Evolutionary conservation across 2,888 invertebrate species (phyloP).

Genomic region (Cheilosia vulpina): DNA sequence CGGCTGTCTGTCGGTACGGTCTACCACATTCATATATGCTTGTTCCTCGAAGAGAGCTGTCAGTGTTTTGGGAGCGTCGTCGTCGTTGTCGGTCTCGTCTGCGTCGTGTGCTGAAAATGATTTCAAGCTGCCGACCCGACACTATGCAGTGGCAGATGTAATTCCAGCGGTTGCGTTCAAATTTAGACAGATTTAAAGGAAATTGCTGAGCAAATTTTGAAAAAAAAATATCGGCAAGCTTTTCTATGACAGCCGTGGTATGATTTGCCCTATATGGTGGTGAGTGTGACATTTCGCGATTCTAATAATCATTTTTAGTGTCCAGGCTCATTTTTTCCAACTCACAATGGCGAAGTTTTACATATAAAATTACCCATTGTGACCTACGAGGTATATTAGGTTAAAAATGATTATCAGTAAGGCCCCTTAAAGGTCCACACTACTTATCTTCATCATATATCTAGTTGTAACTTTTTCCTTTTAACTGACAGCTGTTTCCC

Average conservation of each 20-base stretch:
- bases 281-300: too few relatives aligned
- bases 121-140: conserved; percentile 57
- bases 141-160: conserved; percentile 34
- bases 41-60: conserved; percentile 52
- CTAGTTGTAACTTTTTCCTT: too few relatives aligned
- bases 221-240: conserved; percentile 38
- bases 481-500: too few relatives aligned
- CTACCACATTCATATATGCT: background rate
- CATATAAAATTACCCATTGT: too few relatives aligned
- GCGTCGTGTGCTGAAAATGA: conserved; percentile 71
- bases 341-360: too few relatives aligned
- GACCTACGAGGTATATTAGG: too few relatives aligned
- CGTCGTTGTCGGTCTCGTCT: conserved; percentile 12
- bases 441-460: too few relatives aligned
- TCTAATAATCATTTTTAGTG: too few relatives aligned
- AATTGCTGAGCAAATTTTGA: conserved; percentile 22
- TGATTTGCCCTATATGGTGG: background rate
- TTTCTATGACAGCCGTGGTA: background rate
- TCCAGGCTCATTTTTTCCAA: too few relatives aligned
- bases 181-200: conserved; percentile 19
- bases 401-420: too few relatives aligned
- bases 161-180: conserved; percentile 30
- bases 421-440: too few relatives aligned
- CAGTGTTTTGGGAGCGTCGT: conserved; percentile 62
- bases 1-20: conserved; percentile 22